phyloP scores from a whole-genome alignment of 2,113 vertebrate species.

The Scalopus aquaticus region DNA sequence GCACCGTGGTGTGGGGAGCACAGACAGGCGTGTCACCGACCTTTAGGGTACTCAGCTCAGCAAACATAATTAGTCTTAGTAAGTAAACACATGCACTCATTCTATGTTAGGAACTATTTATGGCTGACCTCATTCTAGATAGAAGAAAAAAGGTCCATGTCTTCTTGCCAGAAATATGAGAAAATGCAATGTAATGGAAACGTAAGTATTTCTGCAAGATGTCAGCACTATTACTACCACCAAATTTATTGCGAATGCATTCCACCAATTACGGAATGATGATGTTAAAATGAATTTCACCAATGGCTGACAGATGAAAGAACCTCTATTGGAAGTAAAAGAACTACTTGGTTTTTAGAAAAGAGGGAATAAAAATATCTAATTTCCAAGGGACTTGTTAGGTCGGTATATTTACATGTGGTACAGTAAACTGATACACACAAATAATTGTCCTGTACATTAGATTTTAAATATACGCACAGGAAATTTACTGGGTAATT shows the following conservation, averaged over 20 bases:
- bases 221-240: neutral
- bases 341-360: neutral
- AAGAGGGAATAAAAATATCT: neutral
- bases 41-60: neutral
- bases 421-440: neutral
- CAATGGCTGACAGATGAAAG: neutral
- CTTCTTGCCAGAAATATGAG: neutral
- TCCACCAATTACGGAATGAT: neutral
- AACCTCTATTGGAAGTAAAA: constrained; percentile 18
- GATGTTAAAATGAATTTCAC: constrained; percentile 2
- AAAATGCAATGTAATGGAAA: neutral
- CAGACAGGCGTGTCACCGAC: neutral
- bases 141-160: neutral
- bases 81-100: neutral
- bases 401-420: neutral
- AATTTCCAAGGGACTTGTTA: constrained; percentile 37
- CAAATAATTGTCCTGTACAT: neutral
- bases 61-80: neutral
- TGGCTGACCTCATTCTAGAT: constrained; percentile 14
- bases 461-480: neutral
- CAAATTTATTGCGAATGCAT: neutral
- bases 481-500: neutral
- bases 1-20: neutral
- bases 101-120: neutral
- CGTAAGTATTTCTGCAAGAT: constrained; percentile 5